phyloP scores from a whole-genome alignment of 2,113 vertebrate species.

The Rallus limicola region DNA sequence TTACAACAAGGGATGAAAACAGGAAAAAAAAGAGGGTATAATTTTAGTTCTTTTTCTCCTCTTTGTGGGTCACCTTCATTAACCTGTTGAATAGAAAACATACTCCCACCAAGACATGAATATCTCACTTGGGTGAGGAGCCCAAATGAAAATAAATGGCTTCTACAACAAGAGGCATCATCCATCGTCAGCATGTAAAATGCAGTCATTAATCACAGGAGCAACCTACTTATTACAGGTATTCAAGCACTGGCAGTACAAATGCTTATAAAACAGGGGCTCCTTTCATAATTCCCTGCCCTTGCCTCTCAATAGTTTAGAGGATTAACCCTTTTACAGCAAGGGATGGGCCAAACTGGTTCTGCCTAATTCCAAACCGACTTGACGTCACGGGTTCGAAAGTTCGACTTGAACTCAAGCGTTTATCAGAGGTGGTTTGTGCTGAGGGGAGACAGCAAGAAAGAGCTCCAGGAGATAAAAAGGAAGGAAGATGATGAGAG shows the following conservation, averaged over 20 bases:
- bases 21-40: background rate
- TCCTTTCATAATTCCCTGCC: slow-evolving; percentile 45
- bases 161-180: slow-evolving; percentile 24
- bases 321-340: slow-evolving; percentile 64
- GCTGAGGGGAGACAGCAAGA: background rate
- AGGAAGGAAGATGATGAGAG: background rate
- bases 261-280: slow-evolving; percentile 37
- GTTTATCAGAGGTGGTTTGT: background rate
- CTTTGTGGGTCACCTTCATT: background rate
- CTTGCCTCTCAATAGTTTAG: slow-evolving; percentile 43
- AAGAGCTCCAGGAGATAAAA: background rate
- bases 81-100: background rate
- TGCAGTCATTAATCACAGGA: slow-evolving; percentile 1
- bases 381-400: slow-evolving; percentile 52
- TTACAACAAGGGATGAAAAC: background rate
- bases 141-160: slow-evolving; percentile 29
- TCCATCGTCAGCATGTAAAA: slow-evolving; percentile 11
- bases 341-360: slow-evolving; percentile 59
- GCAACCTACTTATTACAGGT: slow-evolving; percentile 54
- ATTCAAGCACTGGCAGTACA: slow-evolving; percentile 43
- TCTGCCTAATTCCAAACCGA: slow-evolving; percentile 63
- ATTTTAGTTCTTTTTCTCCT: background rate
- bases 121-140: slow-evolving; percentile 36
- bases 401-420: slow-evolving; percentile 34
- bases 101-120: background rate